phyloP scores from a whole-genome alignment of 2,113 vertebrate species.

The Shinisaurus crocodilurus region DNA sequence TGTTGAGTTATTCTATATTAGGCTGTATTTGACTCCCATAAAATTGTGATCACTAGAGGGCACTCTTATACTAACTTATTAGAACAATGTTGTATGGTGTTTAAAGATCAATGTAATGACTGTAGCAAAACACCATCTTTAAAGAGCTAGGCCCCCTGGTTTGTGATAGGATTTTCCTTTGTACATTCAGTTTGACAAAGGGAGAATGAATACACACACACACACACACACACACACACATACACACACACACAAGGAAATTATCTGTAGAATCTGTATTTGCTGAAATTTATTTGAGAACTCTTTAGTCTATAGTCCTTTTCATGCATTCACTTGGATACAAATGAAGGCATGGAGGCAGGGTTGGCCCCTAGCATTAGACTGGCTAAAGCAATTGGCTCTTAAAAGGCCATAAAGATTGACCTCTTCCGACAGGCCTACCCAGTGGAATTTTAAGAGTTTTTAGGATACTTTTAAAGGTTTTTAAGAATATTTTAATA shows the following conservation, averaged over 20 bases:
- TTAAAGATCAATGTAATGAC: rapidly evolving
- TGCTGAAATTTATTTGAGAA: not conserved
- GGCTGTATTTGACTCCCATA: not conserved
- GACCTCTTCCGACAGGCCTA: too few species aligned
- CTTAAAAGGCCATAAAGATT: too few species aligned
- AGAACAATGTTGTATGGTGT: rapidly evolving
- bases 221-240: not conserved
- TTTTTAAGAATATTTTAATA: too few species aligned
- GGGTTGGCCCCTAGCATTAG: too few species aligned
- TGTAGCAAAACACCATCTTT: rapidly evolving
- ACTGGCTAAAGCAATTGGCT: too few species aligned
- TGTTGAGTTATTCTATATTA: not conserved
- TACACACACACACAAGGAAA: not conserved
- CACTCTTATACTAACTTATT: not conserved
- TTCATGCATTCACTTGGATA: not conserved
- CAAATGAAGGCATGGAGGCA: not conserved
- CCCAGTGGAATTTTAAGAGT: too few species aligned
- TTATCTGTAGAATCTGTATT: not conserved
- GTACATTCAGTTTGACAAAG: rapidly evolving
- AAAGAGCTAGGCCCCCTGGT: rapidly evolving
- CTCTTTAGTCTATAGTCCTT: not conserved
- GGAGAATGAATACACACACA: too few species aligned
- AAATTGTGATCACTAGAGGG: conserved; percentile 51
- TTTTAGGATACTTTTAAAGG: too few species aligned
- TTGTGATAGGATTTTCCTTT: rapidly evolving